A percentile compares a stretch with the other conserved stretches of the same genome.
These are phyloP conservation scores for Apodemus agrarius DNA, from an alignment of 2,797 vertebrate species.

Conservation along the genomic window DNA sequence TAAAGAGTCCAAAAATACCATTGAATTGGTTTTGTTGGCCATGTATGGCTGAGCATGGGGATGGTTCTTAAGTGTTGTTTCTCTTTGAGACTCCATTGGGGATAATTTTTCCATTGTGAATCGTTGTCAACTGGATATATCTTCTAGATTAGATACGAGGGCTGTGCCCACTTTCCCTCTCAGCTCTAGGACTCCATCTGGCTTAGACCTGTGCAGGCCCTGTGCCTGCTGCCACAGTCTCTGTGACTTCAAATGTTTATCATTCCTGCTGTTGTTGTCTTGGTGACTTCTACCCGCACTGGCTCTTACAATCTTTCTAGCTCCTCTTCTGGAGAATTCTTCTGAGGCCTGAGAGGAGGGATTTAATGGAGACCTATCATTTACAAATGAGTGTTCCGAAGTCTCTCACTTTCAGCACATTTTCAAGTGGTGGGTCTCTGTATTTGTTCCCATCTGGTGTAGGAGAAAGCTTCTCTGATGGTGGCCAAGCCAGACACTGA, in stretches of 20 bases:
- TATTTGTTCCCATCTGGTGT: not conserved
- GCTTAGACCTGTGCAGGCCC: not conserved
- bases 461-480: not conserved
- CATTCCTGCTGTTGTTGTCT: not conserved
- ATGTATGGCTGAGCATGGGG: not conserved
- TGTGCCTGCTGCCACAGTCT: not conserved
- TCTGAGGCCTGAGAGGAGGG: not conserved
- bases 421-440: not conserved
- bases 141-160: not conserved
- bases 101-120: not conserved
- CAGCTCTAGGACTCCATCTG: not conserved
- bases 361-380: not conserved
- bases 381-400: not conserved
- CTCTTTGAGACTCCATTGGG: not conserved
- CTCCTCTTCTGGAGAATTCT: not conserved
- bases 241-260: not conserved
- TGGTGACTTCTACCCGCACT: not conserved
- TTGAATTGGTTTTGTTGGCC: not conserved
- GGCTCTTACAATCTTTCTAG: not conserved
- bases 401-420: not conserved
- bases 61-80: not conserved
- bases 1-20: not conserved
- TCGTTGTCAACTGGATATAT: not conserved
- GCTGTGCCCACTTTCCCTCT: not conserved
- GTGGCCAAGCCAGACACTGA: too few relatives aligned